These are phyloP conservation scores for Bombus impatiens DNA, from an alignment of 1,140 invertebrate genomes.

Conservation along the genomic window DNA sequence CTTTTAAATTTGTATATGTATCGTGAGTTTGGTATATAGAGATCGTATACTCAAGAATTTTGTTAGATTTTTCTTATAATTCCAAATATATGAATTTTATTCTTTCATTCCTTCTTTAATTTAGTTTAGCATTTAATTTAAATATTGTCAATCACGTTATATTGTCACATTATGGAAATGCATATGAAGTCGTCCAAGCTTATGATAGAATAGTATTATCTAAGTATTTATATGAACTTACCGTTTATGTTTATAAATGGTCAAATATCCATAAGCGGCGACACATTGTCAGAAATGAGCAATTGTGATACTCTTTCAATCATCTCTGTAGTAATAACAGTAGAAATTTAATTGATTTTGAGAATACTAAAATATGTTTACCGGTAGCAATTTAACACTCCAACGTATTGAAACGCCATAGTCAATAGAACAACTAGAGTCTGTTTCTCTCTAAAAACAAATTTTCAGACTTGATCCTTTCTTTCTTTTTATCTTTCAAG, in stretches of 20 bases:
- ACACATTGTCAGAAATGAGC: not conserved
- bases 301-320: not conserved
- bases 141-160: no score
- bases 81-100: no score
- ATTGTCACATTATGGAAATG: not conserved
- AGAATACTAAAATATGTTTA: not conserved
- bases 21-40: not conserved
- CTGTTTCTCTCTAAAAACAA: not conserved
- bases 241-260: not conserved
- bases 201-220: not conserved
- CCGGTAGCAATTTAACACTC: no score
- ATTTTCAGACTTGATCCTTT: not conserved
- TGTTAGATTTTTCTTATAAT: no score
- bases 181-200: not conserved
- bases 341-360: not conserved
- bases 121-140: no score
- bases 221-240: not conserved
- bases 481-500: not conserved
- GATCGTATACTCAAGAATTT: not conserved
- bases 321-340: not conserved
- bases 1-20: not conserved
- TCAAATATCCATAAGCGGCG: not conserved
- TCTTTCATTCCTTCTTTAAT: no score
- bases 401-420: no score
- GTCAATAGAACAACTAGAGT: not conserved